Evolutionary conservation across 1,140 invertebrate species (phyloP), one percentile per base, ranked within the genome.

Genomic region (Aphelenchoides besseyi): DNA sequence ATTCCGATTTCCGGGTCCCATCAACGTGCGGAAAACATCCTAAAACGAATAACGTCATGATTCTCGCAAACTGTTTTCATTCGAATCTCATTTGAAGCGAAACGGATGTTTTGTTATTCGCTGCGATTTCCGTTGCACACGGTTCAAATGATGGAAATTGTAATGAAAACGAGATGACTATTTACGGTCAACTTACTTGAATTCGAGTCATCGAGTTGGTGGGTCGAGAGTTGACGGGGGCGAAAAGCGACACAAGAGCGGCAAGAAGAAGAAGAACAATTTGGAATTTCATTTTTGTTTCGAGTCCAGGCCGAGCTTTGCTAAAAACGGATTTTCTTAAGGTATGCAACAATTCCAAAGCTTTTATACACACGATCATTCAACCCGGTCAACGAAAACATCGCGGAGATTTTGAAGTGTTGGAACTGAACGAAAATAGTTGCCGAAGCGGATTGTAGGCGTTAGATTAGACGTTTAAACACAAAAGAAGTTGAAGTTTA

Each of bases 21-120:
- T 59, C 18, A 59, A 59, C 55, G 55, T 59, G 5, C 55, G 55
- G 55, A 59, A 59, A 5, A 59, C 55, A 8, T 59, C 55, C 55
- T 59, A 23, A 59, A 59, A 59, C 12, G 5, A 59, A 23, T 8
- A 23, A 59, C 23, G 41, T 16, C 55, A 33, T 59, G 18, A 59
- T 5, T 8, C 55, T 59, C 18, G 55, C 55, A 41, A n/a, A n/a
- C 23, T 59, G 55, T 59, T 59, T 59, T 5, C 55, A 33, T n/a
- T 8, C 37, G 37, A 8, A n/a, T 5, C n/a, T 41, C n/a, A 8
- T 5, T 41, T 41, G n/a, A n/a, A n/a, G n/a, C n/a, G n/a, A n/a
- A n/a, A 48, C 12, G 41, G 41, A 59, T 8, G 5, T 59, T 59
- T 59, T 33, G 55, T 48, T 8, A 59, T 59, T 41, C n/a, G 5